Percentiles rank a stretch among this genome's conserved stretches.
Conservation (phyloP, 2,888 invertebrate species). For the Aradus depressus region DNA sequence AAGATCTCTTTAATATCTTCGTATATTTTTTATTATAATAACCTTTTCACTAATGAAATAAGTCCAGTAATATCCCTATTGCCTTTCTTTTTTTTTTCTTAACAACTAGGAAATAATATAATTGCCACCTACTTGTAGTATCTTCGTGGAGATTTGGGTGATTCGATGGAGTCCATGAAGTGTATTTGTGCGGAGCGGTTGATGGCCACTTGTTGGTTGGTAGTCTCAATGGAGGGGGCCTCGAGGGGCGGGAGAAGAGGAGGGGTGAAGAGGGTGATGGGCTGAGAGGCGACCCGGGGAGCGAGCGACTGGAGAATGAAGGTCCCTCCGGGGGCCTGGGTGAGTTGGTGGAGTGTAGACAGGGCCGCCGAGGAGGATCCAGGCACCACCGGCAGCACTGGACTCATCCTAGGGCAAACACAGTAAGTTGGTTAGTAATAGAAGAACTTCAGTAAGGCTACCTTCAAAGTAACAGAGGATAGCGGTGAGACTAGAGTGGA, state of each 20-base stretch:
- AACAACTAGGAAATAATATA: neutral
- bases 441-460: too few relatives aligned
- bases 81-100: neutral
- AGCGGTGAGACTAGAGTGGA: too few relatives aligned
- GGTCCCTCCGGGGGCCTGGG: conserved; percentile 23
- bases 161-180: conserved; percentile 45
- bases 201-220: too few relatives aligned
- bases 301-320: conserved; percentile 25
- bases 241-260: neutral
- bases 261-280: conserved; percentile 20
- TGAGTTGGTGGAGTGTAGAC: conserved; percentile 24
- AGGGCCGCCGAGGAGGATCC: conserved; percentile 24
- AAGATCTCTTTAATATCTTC: too few relatives aligned
- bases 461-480: too few relatives aligned
- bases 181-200: conserved; percentile 9
- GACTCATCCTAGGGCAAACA: conserved; percentile 18
- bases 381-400: conserved; percentile 24
- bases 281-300: conserved; percentile 23
- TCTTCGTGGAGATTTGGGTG: conserved; percentile 39
- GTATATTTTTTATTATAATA: too few relatives aligned
- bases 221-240: neutral
- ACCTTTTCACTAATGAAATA: neutral
- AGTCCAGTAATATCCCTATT: neutral
- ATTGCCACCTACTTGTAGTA: conserved; percentile 29
- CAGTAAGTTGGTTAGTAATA: too few relatives aligned